These are phyloP conservation scores for Rhynchophorus ferrugineus DNA, from an alignment of 1,140 invertebrate genomes.

Conservation along the genomic window DNA sequence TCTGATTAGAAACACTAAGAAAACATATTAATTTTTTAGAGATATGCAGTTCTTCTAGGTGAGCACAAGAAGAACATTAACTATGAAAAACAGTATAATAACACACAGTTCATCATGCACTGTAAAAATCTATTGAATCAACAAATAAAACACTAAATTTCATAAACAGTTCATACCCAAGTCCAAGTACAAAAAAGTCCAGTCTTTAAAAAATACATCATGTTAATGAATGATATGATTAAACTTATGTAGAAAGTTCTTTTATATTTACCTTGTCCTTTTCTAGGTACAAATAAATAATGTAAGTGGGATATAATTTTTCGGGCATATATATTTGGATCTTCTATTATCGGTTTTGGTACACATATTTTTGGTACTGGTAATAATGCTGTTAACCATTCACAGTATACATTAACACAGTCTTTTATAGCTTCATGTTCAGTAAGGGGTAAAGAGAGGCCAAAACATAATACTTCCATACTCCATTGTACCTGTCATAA, in stretches of 20 bases:
- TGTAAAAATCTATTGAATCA: too few relatives aligned
- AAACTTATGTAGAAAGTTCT: neutral
- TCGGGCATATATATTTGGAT: constrained; percentile 85
- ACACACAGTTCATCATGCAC: too few relatives aligned
- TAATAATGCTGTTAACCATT: constrained; percentile 87
- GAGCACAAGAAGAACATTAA: too few relatives aligned
- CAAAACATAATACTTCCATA: constrained; percentile 90
- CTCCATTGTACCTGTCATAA: constrained; percentile 71
- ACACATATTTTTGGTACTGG: constrained; percentile 74
- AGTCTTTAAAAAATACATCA: constrained; percentile 57
- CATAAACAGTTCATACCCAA: constrained; percentile 52
- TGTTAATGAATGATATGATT: neutral
- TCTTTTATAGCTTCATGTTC: constrained; percentile 93
- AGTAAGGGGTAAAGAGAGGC: constrained; percentile 77
- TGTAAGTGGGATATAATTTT: constrained; percentile 90
- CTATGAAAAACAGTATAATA: too few relatives aligned
- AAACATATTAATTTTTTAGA: too few relatives aligned
- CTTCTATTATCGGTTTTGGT: constrained; percentile 76
- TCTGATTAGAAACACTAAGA: too few relatives aligned
- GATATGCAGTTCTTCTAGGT: too few relatives aligned
- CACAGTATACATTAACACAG: constrained; percentile 94
- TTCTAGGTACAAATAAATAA: constrained; percentile 91
- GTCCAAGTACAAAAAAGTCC: constrained; percentile 81
- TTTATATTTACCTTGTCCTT: constrained; percentile 70
- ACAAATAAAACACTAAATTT: too few relatives aligned